Base-by-base conservation (phyloP, 2,797 vertebrate species). In the Semotilus atromaculatus region DNA sequence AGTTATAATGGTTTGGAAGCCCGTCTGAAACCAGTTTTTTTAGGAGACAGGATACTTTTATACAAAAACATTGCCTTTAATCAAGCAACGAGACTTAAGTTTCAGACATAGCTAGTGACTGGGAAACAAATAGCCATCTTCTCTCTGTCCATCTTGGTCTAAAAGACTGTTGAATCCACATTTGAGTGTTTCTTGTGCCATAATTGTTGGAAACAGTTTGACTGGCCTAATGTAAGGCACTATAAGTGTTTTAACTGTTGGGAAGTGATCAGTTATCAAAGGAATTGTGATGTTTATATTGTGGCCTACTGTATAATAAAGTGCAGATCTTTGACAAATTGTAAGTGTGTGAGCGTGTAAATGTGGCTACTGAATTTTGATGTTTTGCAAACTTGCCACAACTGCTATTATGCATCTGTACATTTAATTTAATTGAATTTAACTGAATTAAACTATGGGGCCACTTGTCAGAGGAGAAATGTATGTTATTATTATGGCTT, bases 281-380 rank as follows among this genome's bases (percentile, higher is more conserved):
- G 43, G 21, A 66, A 72, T 23, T 80, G 74, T 88, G 71, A 67
- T 23, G 58, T 71, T 88, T 76, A 74, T 81, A 78, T 80, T 45
- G 80, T 86, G 80, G 85, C 71, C 55, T 82, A 70, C 81, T 86
- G 62, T 86, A 71, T 81, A 83, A 86, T 87, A 86, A 88, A 90
- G 23, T 75, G 75, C 82, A 80, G 76, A 45, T 85, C 51, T 86
- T 87, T 86, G 34, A 85, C 34, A 55, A 86, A 78, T 51, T 62
- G 36, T 7, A 31, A 73, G 13, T 74, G 85, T 64, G 36, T 14
- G 14, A 66, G 72, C 7, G 7, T 77, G 36, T 77, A 43, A 64
- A 51, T 83, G 26, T 77, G 48, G 21, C 8, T 58, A 40, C 21
- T 55, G 80, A 80, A 40, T 62, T 80, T 16, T 64, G 11, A 79